Evolutionary conservation across 2,888 invertebrate species (phyloP), one percentile per base, ranked within the genome.

Genomic region (Aphrophora alni): DNA sequence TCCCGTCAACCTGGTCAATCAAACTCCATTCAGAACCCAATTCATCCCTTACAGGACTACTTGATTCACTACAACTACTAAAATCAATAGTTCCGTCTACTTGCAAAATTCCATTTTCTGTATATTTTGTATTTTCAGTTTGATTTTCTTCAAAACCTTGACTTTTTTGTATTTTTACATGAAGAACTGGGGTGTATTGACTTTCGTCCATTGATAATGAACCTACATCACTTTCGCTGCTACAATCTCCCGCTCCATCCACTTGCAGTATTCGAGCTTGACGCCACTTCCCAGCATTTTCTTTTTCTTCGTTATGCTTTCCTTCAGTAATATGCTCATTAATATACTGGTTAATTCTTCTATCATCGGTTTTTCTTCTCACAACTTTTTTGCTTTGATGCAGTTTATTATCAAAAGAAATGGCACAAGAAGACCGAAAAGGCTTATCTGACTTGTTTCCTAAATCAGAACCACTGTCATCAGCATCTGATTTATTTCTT

Each of bases 1-100:
- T 88, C 0, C 91, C 91, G 86, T 92, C 91, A 0, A 91, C 90
- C 87, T 92, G 91, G 10, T 91, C 85, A 71, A 91, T 88, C 1
- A 79, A n/a, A 68, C 69, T 79, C 74, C 74, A 79, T 68, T 75
- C 59, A 33, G 26, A 38, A 59, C 72, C 44, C 14, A 51, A 38
- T 28, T 75, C 75, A 69, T 78, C 71, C 74, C 78, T 80, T 68
- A 33, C 72, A 68, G 75, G 51, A 72, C 78, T 77, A 28, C 74
- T 27, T 5, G 26, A 78, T 14, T 76, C 79, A 72, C 71, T 73
- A 38, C 74, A 73, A 12, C 79, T 76, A 44, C 33, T 80, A 33
- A 26, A 72, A 77, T 71, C 76, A 8, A 69, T 14, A 38, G 24
- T 28, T 28, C 76, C 38, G 1, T 69, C 75, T 25, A 44, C 21